Evolutionary conservation across 2,888 invertebrate species (phyloP), one percentile per base, ranked within the genome.

Genomic region (Sarcophaga subvicina): DNA sequence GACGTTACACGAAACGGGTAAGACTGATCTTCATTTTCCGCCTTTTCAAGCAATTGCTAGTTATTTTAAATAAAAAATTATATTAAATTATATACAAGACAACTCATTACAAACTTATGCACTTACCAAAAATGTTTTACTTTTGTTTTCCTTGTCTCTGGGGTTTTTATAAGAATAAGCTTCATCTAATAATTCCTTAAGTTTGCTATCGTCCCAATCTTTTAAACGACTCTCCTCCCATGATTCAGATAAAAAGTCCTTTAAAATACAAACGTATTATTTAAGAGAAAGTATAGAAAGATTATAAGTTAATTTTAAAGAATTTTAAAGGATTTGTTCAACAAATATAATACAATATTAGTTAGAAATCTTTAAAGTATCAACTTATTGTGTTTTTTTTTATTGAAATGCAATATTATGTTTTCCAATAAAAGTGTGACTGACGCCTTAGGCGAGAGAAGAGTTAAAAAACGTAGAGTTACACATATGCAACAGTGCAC

Each of bases 141-240:
- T 97, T 94, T 97, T 97, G 90, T 97, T 97, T 93, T 97, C 96
- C 89, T 96, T 95, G 93, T 97, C 97, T 94, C 97, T 96, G 81
- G 97, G 97, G 92, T 96, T 95, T 93, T 97, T 97, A 94, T 97
- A 97, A 89, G 95, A 96, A 92, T 97, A 96, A 89, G 97, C 97
- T 94, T 97, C 97, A 92, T 97, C 97, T 90, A 97, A 94, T 88
- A 97, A 94, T 83, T 96, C 96, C 90, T 96, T 96, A 88, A 97
- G 94, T 92, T 96, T 96, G 83, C 95, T 95, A 92, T 97, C 97
- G 93, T 97, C 96, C 92, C 97, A 94, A 90, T 95, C 95, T 89
- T 94, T 95, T 89, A 95, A 94, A 87, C 90, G 90, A 84, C 84
- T 87, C 66, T 87, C 87, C 69, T 87, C 87, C 87, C 84, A 87